A percentile compares a stretch with the other conserved stretches of the same genome.
Conservation (phyloP, 2,113 vertebrate species). For the Lates calcarifer region DNA sequence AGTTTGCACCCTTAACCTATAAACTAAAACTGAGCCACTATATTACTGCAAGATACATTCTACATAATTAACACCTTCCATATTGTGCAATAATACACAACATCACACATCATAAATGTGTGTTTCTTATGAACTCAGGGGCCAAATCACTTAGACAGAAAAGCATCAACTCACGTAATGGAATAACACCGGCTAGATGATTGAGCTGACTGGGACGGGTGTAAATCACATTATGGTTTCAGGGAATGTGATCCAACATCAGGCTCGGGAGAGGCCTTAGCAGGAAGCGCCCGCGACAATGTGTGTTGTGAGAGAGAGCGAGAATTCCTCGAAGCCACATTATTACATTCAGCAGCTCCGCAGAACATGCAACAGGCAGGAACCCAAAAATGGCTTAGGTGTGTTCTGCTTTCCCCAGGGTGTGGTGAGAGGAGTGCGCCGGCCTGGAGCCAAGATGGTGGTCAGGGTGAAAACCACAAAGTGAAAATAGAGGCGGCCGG, state of each 20-base stretch:
- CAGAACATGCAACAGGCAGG: constrained; percentile 70
- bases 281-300: constrained; percentile 60
- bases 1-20: constrained; percentile 15
- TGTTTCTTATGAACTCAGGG: constrained; percentile 50
- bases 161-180: constrained; percentile 35
- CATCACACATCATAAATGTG: constrained; percentile 58
- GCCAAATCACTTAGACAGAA: constrained; percentile 49
- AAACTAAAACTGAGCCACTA: constrained; percentile 28
- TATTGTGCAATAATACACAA: constrained; percentile 35
- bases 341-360: constrained; percentile 59
- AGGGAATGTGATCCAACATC: constrained; percentile 63
- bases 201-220: constrained; percentile 46
- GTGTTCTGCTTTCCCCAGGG: constrained; percentile 72
- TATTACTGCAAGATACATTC: constrained; percentile 29
- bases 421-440: constrained; percentile 73
- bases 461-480: constrained; percentile 71
- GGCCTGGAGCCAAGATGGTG: constrained; percentile 76
- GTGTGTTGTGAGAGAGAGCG: constrained; percentile 42
- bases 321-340: constrained; percentile 78
- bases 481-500: constrained; percentile 73
- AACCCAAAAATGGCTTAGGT: constrained; percentile 79
- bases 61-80: constrained; percentile 58
- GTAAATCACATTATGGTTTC: constrained; percentile 74
- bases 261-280: constrained; percentile 37
- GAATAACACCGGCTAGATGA: constrained; percentile 61